Evolutionary conservation across 2,888 invertebrate genomes (phyloP).

Genomic region (Enoplolaimus lenunculus): DNA sequence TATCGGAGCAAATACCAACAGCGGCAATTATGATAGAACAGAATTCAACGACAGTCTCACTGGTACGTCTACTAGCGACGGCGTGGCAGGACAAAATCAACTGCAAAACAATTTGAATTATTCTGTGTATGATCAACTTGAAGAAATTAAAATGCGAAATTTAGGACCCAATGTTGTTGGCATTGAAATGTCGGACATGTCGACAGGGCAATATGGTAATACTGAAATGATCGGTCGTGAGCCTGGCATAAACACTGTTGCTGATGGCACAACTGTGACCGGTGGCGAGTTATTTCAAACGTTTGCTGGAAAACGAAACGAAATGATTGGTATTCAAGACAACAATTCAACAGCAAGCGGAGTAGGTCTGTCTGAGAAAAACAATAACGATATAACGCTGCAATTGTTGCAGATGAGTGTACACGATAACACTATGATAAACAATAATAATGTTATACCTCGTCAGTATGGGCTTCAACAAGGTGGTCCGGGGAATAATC

Average conservation of each 20-base stretch:
- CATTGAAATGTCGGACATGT: not conserved
- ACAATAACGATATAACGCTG: not conserved
- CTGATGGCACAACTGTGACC: no score
- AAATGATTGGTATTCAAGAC: not conserved
- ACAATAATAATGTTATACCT: not conserved
- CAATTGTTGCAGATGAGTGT: not conserved
- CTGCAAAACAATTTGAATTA: not conserved
- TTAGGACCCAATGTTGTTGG: not conserved
- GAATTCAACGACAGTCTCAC: not conserved
- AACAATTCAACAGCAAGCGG: no score
- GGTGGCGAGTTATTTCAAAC: not conserved
- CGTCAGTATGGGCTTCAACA: not conserved
- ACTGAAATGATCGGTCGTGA: not conserved
- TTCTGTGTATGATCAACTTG: conserved; percentile 21
- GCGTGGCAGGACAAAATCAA: not conserved
- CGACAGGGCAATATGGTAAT: not conserved
- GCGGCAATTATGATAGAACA: not conserved
- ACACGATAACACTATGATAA: not conserved
- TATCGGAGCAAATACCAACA: not conserved
- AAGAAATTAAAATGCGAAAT: conserved; percentile 16
- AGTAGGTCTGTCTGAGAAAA: not conserved
- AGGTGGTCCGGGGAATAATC: no score
- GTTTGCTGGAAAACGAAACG: not conserved
- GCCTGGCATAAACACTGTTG: no score
- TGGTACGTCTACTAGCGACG: not conserved